Evolutionary conservation across 2,888 invertebrate species (phyloP), one percentile per base, ranked within the genome.

Genomic region (Netelia inedita): DNA sequence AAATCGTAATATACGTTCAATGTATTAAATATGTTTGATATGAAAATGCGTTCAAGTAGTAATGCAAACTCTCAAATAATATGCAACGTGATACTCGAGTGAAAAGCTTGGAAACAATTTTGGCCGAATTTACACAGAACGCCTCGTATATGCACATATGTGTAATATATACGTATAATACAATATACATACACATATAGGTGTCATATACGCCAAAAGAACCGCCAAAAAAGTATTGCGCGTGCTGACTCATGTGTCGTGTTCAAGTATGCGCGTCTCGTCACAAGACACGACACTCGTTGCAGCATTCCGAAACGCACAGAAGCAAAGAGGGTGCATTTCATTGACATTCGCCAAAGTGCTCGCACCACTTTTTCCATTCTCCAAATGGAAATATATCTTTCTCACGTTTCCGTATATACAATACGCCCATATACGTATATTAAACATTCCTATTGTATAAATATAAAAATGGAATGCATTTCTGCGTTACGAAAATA

Each of bases 311-410:
- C 21, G 2, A 23, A 11, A 61, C 2, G 2, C 14, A 21, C 28
- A 28, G 46, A 46, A 55, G 28, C 16, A n/a, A 35, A 21, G n/a
- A 35, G 35, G 16, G 71, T 28, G 53, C 16, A 71, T 71, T 16
- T 28, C 71, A 71, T 71, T 71, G 71, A 71, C n/a, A 57, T 57
- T 76, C 76, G 28, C 19, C 43, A 43, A 23, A 76, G 74, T 75
- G 74, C 28, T 28, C 11, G 79, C 86, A 88, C 85, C 46, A 28
- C 19, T 43, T 59, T 19, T 69, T 41, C 43, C 16, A 50, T 35
- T 1, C 46, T 46, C 46, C 2, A 23, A 50, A 68, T 78, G 43
- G 68, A 69, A 65, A 78, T 78, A 50, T 69, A 68, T 46, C 6
- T 19, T 16, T 9, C 10, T 19, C 10, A 57, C 10, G 16, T 2